These are phyloP conservation scores for Orius insidiosus DNA, from an alignment of 1,140 invertebrate species.

Conservation along the genomic window DNA sequence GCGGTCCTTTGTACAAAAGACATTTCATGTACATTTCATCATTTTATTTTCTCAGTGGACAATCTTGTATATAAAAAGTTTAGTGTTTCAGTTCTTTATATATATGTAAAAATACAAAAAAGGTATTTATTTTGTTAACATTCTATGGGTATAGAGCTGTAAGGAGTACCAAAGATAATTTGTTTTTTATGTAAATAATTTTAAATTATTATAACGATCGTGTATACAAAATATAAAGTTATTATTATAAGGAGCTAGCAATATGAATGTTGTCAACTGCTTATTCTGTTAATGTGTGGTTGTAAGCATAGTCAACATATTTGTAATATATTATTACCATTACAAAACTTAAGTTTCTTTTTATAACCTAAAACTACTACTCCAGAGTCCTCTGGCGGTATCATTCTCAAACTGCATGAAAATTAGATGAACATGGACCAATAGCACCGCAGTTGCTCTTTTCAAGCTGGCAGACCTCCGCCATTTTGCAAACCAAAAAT, in stretches of 20 bases:
- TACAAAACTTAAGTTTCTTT: neutral
- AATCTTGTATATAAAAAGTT: slow-evolving; percentile 2
- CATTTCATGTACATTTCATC: neutral
- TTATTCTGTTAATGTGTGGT: slow-evolving; percentile 14
- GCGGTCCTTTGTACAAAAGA: neutral
- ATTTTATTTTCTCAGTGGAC: slow-evolving; percentile 2
- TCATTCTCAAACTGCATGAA: no score
- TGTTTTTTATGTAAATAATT: slow-evolving; percentile 15
- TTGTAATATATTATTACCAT: slow-evolving; percentile 17
- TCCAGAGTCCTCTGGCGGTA: no score
- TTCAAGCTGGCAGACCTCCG: no score
- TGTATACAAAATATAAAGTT: slow-evolving; percentile 15
- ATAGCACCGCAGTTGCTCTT: no score
- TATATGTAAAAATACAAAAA: neutral
- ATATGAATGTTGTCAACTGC: slow-evolving; percentile 16
- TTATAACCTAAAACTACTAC: no score
- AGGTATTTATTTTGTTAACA: slow-evolving; percentile 11
- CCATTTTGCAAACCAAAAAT: no score
- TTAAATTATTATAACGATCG: slow-evolving; percentile 14
- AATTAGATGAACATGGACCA: no score
- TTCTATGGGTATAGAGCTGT: neutral
- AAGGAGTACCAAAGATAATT: slow-evolving; percentile 14
- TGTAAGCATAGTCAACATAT: slow-evolving; percentile 16
- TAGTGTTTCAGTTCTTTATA: slow-evolving; percentile 1
- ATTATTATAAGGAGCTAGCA: slow-evolving; percentile 9